Conservation (phyloP, 2,888 invertebrate genomes). For the Cerastis rubricosa region DNA sequence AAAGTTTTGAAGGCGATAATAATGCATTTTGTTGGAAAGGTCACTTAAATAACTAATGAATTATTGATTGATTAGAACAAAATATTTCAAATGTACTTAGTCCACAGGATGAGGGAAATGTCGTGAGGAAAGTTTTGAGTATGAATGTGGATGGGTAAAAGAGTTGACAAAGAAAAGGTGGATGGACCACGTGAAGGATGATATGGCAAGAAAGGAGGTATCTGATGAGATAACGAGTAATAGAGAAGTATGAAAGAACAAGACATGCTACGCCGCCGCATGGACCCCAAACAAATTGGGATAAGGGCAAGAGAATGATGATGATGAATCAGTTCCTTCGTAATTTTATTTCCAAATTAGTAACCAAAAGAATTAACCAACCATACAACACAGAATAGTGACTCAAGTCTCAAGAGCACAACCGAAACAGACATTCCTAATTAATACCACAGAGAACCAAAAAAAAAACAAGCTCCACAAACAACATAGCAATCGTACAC, state of each 20-base stretch:
- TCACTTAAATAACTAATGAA: neutral
- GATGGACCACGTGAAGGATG: no score
- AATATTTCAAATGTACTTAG: neutral
- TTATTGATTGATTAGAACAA: neutral
- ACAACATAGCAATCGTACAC: conserved; percentile 71
- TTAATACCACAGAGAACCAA: conserved; percentile 59
- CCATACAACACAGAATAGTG: conserved; percentile 34
- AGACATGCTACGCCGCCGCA: no score
- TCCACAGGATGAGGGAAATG: neutral
- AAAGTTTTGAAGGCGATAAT: neutral
- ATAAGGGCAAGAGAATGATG: no score
- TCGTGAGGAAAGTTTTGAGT: no score
- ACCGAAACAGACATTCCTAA: conserved; percentile 57
- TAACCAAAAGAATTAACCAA: conserved; percentile 19
- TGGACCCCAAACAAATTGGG: no score
- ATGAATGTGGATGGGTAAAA: no score
- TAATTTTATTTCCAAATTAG: neutral
- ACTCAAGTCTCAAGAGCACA: conserved; percentile 27
- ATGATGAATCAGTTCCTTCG: neutral
- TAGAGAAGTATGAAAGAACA: no score
- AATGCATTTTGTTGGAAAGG: neutral
- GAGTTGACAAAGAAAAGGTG: no score
- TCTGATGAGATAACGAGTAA: no score
- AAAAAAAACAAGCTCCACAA: conserved; percentile 30
- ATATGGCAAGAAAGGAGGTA: no score